Conservation (phyloP, 2,888 invertebrate species). For the Thecocarcelia acutangulata region DNA sequence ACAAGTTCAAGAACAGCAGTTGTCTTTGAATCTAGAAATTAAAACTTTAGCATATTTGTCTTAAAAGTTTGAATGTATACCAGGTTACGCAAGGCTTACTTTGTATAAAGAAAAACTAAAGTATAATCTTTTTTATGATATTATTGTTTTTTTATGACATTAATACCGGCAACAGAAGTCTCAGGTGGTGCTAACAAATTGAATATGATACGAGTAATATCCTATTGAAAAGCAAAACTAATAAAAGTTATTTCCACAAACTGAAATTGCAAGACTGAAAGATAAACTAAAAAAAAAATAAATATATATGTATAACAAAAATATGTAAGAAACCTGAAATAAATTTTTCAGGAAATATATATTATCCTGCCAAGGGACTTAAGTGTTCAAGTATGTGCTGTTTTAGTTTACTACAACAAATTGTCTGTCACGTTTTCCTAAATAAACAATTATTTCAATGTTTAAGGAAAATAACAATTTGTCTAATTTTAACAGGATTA, state of each 20-base stretch:
- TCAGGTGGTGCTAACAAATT: constrained; percentile 53
- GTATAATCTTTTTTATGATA: not conserved
- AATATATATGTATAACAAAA: not conserved
- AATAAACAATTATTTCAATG: constrained; percentile 68
- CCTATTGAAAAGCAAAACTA: constrained; percentile 16
- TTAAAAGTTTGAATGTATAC: no score
- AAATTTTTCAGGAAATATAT: constrained; percentile 23
- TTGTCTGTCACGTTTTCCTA: constrained; percentile 65
- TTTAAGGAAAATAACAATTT: constrained; percentile 73
- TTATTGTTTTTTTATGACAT: constrained; percentile 72
- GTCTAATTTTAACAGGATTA: constrained; percentile 75
- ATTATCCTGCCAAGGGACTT: not conserved
- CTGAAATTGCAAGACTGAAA: no score
- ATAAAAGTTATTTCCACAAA: constrained; percentile 1
- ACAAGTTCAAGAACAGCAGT: no score
- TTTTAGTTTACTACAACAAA: constrained; percentile 29
- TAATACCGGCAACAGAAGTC: constrained; percentile 76
- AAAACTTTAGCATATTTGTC: no score
- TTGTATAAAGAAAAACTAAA: constrained; percentile 2
- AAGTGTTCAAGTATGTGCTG: not conserved
- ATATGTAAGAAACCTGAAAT: constrained; percentile 30
- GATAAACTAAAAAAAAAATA: constrained; percentile 3
- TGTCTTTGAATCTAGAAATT: no score
- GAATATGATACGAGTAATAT: not conserved
- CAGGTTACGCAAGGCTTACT: no score